These are phyloP conservation scores for Trissolcus basalis DNA, from an alignment of 1,140 invertebrate genomes.

Conservation along the genomic window DNA sequence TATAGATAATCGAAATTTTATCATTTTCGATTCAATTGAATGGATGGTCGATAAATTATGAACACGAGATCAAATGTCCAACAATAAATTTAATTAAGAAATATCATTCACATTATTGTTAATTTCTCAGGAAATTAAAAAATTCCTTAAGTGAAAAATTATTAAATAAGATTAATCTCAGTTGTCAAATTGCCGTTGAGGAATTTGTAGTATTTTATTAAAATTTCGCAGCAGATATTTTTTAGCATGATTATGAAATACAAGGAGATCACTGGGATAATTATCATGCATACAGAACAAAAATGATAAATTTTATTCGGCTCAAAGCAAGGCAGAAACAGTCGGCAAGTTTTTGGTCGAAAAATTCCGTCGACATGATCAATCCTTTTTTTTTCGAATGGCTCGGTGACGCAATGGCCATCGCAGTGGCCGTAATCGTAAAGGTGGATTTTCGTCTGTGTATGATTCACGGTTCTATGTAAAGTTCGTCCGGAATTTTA, in stretches of 20 bases:
- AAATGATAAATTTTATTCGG: too few relatives aligned
- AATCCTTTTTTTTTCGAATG: slow-evolving; percentile 32
- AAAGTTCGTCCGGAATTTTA: slow-evolving; percentile 57
- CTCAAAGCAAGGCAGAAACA: background rate
- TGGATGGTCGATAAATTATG: too few relatives aligned
- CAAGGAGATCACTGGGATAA: too few relatives aligned
- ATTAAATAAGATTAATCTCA: too few relatives aligned
- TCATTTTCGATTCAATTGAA: background rate
- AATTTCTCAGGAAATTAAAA: too few relatives aligned
- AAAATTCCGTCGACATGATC: slow-evolving; percentile 39
- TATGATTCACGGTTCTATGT: slow-evolving; percentile 53
- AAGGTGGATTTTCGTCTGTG: slow-evolving; percentile 37
- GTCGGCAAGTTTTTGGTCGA: slow-evolving; percentile 21
- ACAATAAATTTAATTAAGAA: background rate
- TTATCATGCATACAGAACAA: too few relatives aligned
- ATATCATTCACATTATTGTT: too few relatives aligned
- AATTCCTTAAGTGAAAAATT: too few relatives aligned
- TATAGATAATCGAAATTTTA: background rate
- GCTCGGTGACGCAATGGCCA: slow-evolving; percentile 29
- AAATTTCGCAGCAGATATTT: too few relatives aligned
- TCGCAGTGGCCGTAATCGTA: slow-evolving; percentile 44
- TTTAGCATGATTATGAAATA: too few relatives aligned
- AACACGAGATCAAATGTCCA: background rate
- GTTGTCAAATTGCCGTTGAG: too few relatives aligned
- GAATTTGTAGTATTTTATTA: too few relatives aligned